These are phyloP conservation scores for Cossypha niveicapilla DNA, from an alignment of 2,797 vertebrate species.

Conservation along the genomic window DNA sequence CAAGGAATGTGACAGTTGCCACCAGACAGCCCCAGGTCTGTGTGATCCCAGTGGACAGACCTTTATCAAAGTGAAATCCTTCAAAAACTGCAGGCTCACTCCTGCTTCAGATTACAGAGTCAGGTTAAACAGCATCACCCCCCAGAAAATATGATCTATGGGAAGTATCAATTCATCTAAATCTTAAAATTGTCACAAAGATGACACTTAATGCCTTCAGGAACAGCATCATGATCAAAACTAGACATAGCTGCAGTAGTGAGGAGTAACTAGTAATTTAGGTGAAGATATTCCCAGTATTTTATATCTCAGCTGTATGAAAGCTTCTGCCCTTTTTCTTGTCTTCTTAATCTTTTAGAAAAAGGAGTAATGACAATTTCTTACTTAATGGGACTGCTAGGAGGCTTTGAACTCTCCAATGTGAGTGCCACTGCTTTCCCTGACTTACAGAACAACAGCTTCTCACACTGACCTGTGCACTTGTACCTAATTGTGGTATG, in stretches of 20 bases:
- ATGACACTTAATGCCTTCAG: not conserved
- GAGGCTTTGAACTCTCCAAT: not conserved
- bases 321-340: not conserved
- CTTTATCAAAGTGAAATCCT: not conserved
- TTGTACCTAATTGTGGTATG: not conserved
- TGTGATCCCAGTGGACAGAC: not conserved
- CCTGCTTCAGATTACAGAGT: not conserved
- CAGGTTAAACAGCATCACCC: not conserved
- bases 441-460: not conserved
- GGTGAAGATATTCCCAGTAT: not conserved
- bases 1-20: not conserved
- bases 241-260: not conserved
- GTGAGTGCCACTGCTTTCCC: not conserved
- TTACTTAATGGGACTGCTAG: not conserved
- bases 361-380: not conserved
- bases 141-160: not conserved
- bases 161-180: not conserved
- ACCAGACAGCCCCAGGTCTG: not conserved
- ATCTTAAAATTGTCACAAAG: not conserved
- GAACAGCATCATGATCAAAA: not conserved
- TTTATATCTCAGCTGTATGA: not conserved
- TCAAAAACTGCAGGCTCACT: not conserved
- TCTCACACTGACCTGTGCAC: not conserved
- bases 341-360: not conserved
- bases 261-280: not conserved